A percentile compares a stretch with the other conserved stretches of the same genome.
Conservation (phyloP, 2,113 vertebrate species). For the Percina caprodes region DNA sequence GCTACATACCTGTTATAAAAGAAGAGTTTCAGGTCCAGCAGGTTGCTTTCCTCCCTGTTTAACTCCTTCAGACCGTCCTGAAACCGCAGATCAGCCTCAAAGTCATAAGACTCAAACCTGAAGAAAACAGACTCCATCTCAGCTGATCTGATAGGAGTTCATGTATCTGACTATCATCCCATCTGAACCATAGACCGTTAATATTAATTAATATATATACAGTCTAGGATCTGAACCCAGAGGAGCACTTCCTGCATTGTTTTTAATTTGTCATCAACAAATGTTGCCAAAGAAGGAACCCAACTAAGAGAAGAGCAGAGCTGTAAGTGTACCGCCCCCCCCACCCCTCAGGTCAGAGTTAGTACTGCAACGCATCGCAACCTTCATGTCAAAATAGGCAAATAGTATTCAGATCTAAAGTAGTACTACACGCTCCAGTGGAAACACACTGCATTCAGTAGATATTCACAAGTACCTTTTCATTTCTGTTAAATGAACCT, state of each 20-base stretch:
- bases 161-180: neutral
- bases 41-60: neutral
- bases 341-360: neutral
- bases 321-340: constrained; percentile 10
- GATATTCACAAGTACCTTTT: neutral
- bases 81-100: constrained; percentile 71
- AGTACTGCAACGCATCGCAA: neutral
- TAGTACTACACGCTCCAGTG: neutral
- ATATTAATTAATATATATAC: no score
- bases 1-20: constrained; percentile 79
- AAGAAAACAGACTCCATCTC: constrained; percentile 73
- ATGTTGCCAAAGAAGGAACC: neutral
- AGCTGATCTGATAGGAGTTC: accelerated
- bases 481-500: no score
- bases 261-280: constrained; percentile 30
- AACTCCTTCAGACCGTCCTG: constrained; percentile 64
- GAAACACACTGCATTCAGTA: neutral
- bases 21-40: constrained; percentile 76
- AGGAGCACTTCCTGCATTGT: neutral
- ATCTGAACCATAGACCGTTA: no score
- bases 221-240: no score
- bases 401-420: neutral
- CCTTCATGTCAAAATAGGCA: no score
- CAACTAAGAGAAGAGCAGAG: neutral
- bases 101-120: constrained; percentile 77